phyloP scores from a whole-genome alignment of 2,113 vertebrate species.

The Maccullochella peelii region DNA sequence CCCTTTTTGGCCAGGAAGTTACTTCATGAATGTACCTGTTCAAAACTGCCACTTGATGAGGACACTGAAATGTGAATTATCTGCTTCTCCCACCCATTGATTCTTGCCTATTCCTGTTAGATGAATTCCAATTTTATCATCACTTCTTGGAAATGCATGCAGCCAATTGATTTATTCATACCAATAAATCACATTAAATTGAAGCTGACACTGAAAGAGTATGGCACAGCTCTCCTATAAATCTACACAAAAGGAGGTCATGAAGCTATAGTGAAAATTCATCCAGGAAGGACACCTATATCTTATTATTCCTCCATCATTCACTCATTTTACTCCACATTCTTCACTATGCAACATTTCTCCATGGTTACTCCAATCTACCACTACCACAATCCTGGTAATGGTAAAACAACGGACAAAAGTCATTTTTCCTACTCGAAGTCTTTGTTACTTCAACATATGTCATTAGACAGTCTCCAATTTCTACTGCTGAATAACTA shows the following conservation, averaged over 20 bases:
- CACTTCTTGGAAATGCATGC: slow-evolving; percentile 32
- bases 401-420: too few relatives aligned
- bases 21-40: neutral
- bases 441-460: too few relatives aligned
- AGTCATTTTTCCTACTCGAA: too few relatives aligned
- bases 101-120: slow-evolving; percentile 1
- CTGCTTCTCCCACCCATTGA: neutral
- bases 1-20: neutral
- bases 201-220: slow-evolving; percentile 46
- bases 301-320: slow-evolving; percentile 3
- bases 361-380: neutral
- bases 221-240: slow-evolving; percentile 35
- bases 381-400: too few relatives aligned
- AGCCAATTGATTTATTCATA: slow-evolving; percentile 38
- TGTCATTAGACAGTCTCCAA: too few relatives aligned
- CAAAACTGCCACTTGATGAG: neutral
- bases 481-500: too few relatives aligned
- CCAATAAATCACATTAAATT: slow-evolving; percentile 49
- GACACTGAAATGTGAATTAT: neutral
- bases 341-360: neutral
- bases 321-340: neutral
- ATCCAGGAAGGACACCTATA: slow-evolving; percentile 29
- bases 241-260: slow-evolving; percentile 45
- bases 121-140: slow-evolving; percentile 22
- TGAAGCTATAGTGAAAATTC: slow-evolving; percentile 23